A percentile compares a stretch with the other conserved stretches of the same genome.
phyloP scores from a whole-genome alignment of 2,797 vertebrate genomes.

The Microtus californicus region DNA sequence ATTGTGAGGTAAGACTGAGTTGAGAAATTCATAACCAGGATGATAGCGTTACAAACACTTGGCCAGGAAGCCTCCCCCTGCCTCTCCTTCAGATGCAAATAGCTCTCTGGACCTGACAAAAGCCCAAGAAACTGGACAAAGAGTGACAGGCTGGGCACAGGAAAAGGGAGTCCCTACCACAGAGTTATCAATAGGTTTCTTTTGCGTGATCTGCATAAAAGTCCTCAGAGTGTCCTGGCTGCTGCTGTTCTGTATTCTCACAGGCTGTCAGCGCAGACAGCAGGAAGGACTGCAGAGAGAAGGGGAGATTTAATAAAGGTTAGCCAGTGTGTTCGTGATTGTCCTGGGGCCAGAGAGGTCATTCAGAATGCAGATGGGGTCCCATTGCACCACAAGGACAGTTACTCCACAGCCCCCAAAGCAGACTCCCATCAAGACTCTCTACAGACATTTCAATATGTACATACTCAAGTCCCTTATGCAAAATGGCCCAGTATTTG shows the following conservation, averaged over 20 bases:
- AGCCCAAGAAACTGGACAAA: slow-evolving; percentile 58
- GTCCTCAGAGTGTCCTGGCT: background rate
- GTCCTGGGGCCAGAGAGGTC: background rate
- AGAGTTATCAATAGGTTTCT: slow-evolving; percentile 15
- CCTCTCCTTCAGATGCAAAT: background rate
- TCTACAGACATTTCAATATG: background rate
- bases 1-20: background rate
- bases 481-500: background rate
- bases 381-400: background rate
- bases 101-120: background rate
- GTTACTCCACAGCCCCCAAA: background rate
- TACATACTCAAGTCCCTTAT: background rate
- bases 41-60: background rate
- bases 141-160: background rate
- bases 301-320: slow-evolving; percentile 6
- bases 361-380: background rate
- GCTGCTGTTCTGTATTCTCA: background rate
- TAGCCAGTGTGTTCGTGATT: background rate
- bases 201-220: slow-evolving; percentile 12
- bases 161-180: background rate
- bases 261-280: background rate
- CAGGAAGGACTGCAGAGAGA: background rate
- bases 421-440: background rate
- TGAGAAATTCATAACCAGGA: background rate
- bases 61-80: background rate